A percentile compares a stretch with the other conserved stretches of the same genome.
Conservation (phyloP, 2,113 vertebrate genomes). For the Pygoscelis antarcticus region DNA sequence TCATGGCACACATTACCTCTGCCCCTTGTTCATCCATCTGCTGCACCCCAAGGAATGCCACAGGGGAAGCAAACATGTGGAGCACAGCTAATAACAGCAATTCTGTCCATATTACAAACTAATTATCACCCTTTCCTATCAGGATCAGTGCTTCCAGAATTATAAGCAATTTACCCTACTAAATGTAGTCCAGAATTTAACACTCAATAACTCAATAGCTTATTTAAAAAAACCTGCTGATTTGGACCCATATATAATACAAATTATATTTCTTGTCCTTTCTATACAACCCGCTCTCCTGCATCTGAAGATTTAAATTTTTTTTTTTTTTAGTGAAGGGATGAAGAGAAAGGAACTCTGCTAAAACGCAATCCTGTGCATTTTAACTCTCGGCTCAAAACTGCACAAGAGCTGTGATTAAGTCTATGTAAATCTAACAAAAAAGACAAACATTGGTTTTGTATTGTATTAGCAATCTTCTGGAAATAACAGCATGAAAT, state of each 20-base stretch:
- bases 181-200: slow-evolving; percentile 62
- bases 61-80: slow-evolving; percentile 44
- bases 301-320: background rate
- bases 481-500: slow-evolving; percentile 41
- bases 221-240: background rate
- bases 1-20: slow-evolving; percentile 64
- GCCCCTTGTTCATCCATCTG: slow-evolving; percentile 76
- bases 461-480: slow-evolving; percentile 4
- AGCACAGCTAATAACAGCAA: slow-evolving; percentile 68
- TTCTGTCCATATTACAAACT: slow-evolving; percentile 63
- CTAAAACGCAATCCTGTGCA: background rate
- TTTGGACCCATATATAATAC: background rate
- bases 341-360: background rate
- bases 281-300: background rate
- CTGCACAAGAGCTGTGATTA: background rate
- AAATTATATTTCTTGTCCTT: background rate
- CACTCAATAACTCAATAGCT: slow-evolving; percentile 16
- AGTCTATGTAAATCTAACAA: slow-evolving; percentile 5
- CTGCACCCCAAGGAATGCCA: slow-evolving; percentile 65
- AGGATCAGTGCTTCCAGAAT: slow-evolving; percentile 62
- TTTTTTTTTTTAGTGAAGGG: background rate
- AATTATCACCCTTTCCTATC: slow-evolving; percentile 63
- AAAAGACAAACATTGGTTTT: background rate
- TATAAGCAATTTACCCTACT: slow-evolving; percentile 49
- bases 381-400: background rate